Conservation (phyloP, 2,797 vertebrate genomes). For the Ambastaia sidthimunki region DNA sequence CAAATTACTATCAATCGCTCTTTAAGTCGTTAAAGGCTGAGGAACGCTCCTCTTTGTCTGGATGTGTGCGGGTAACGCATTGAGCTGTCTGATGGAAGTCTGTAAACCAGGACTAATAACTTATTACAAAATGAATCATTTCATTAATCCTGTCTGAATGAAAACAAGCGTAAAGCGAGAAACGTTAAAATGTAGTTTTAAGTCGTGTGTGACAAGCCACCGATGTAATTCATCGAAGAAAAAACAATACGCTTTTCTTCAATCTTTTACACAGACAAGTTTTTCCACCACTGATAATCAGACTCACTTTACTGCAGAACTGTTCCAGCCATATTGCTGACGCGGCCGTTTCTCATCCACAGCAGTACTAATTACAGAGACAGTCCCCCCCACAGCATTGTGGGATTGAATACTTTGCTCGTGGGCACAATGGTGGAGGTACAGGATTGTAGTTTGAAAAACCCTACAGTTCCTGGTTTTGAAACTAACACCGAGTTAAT, state of each 20-base stretch:
- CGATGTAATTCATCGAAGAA: constrained; percentile 5
- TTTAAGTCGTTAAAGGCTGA: constrained; percentile 19
- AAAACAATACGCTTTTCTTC: constrained; percentile 1
- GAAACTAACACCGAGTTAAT: background rate
- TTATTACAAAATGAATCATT: constrained; percentile 32
- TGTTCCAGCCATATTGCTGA: constrained; percentile 31
- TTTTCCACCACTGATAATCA: constrained; percentile 23
- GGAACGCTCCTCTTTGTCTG: background rate
- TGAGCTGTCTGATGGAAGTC: constrained; percentile 3
- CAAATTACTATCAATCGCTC: constrained; percentile 41
- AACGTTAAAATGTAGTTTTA: constrained; percentile 32
- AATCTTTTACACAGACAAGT: constrained; percentile 34
- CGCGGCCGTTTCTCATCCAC: constrained; percentile 29
- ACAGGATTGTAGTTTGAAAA: background rate
- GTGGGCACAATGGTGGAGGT: constrained; percentile 12
- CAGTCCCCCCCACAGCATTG: constrained; percentile 29
- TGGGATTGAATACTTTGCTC: constrained; percentile 27
- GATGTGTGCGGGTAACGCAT: constrained; percentile 6
- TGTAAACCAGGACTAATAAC: constrained; percentile 28
- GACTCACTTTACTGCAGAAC: constrained; percentile 31
- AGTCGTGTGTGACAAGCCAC: constrained; percentile 1
- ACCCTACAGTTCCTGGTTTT: background rate
- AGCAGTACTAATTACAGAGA: constrained; percentile 44
- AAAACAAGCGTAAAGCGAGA: background rate
- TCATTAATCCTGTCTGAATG: constrained; percentile 25